Base-by-base conservation (phyloP, 2,888 invertebrate species). In the Arctia plantaginis region DNA sequence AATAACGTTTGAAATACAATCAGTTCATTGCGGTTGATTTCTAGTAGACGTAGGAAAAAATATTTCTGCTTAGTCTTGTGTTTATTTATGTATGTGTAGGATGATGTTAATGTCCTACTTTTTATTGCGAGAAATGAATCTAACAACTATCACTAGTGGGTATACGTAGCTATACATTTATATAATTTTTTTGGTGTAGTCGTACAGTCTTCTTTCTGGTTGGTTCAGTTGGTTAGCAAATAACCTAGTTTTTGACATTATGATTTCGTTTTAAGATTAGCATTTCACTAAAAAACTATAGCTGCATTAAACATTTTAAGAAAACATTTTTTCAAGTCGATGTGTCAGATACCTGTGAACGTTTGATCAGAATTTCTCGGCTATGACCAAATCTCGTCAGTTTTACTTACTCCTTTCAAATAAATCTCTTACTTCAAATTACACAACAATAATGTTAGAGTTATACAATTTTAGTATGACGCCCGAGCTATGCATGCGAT, bases 1-100 rank as follows among this genome's bases (percentile, higher is more conserved):
- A 81, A 80, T 84, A 73, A 76, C 85, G 76, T 55, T 69, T 77
- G 80, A 79, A 77, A 81, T 77, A 73, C n/a, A 84, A 86, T 78
- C 33, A 73, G 69, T 44, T 72, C 68, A 55, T 71, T 84, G 86
- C 75, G 83, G 84, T 85, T 35, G 69, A 78, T 84, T 84, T 79
- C 73, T 77, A 70, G 77, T 78, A 74, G 82, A 77, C 71, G 70
- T 69, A 77, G 59, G 77, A 76, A 74, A 82, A 84, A 83, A 84
- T 78, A 73, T 78, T 79, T 79, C 73, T 80, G 82, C 74, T 81
- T 77, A 81, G 69, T 76, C 65, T 66, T 59, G 41, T 44, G 73
- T 78, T 76, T 51, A 51, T 67, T 79, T 75, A 74, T 64, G 74
- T 18, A 41, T 18, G 8, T 33, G 35, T 35, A n/a, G 18, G 18